Evolutionary conservation across 2,888 invertebrate species (phyloP).

Genomic region (Plagiodera versicolora): DNA sequence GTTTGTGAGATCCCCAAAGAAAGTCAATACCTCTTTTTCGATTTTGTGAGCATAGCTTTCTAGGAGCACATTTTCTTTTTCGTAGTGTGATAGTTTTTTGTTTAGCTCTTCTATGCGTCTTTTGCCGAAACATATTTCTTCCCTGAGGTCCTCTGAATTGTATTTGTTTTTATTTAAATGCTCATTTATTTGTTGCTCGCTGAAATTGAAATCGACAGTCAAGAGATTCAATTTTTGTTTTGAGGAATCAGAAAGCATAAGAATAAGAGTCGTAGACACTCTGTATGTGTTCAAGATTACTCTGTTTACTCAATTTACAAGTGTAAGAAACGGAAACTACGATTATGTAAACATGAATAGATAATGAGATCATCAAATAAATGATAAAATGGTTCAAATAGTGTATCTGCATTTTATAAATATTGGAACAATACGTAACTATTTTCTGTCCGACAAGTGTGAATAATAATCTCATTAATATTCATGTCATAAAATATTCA

Average conservation of each 20-base stretch:
- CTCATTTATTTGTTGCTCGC: conserved; percentile 40
- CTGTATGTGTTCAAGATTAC: too few relatives aligned
- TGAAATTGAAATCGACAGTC: conserved; percentile 20
- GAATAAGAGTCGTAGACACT: too few relatives aligned
- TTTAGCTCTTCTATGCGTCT: conserved; percentile 37
- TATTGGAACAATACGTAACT: not conserved
- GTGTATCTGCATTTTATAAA: not conserved
- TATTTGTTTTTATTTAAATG: conserved; percentile 35
- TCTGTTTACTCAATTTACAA: too few relatives aligned
- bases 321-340: too few relatives aligned
- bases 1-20: not conserved
- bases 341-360: not conserved
- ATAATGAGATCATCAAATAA: not conserved
- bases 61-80: conserved; percentile 38
- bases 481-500: not conserved
- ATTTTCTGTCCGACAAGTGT: not conserved
- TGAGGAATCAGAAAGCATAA: too few relatives aligned
- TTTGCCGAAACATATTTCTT: conserved; percentile 33
- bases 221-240: not conserved
- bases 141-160: conserved; percentile 38
- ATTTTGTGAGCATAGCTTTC: conserved; percentile 26
- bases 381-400: not conserved
- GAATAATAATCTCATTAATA: not conserved
- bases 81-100: conserved; percentile 32
- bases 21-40: conserved; percentile 34